These are phyloP conservation scores for Glyptemys insculpta DNA, from an alignment of 2,797 vertebrate genomes.

Conservation along the genomic window DNA sequence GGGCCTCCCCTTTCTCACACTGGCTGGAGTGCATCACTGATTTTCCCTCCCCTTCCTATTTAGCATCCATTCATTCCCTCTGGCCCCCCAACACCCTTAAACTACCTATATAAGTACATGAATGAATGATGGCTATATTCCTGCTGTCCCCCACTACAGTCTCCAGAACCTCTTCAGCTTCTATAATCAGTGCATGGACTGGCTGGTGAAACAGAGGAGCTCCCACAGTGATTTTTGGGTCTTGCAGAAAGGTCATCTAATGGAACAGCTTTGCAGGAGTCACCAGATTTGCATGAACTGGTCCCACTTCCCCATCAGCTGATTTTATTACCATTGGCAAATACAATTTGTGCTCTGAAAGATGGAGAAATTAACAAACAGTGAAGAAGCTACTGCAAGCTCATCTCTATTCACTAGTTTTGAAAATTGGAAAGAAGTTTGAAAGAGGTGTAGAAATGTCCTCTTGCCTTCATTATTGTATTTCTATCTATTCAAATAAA, in stretches of 20 bases:
- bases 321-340: neutral
- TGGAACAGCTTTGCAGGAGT: neutral
- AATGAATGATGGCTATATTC: neutral
- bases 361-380: neutral
- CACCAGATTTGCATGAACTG: fast-evolving
- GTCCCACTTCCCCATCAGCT: neutral
- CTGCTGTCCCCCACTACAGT: neutral
- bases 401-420: neutral
- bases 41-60: neutral
- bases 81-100: neutral
- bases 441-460: neutral
- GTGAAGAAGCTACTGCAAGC: neutral
- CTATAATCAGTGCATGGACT: neutral
- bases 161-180: neutral
- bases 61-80: neutral
- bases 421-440: neutral
- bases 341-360: neutral
- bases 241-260: neutral
- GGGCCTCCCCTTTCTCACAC: neutral
- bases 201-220: neutral
- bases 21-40: neutral
- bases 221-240: neutral
- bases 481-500: neutral
- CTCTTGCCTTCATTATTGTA: neutral
- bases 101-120: neutral